Evolutionary conservation across 2,888 invertebrate species (phyloP).

Genomic region (Drosophila cognata): DNA sequence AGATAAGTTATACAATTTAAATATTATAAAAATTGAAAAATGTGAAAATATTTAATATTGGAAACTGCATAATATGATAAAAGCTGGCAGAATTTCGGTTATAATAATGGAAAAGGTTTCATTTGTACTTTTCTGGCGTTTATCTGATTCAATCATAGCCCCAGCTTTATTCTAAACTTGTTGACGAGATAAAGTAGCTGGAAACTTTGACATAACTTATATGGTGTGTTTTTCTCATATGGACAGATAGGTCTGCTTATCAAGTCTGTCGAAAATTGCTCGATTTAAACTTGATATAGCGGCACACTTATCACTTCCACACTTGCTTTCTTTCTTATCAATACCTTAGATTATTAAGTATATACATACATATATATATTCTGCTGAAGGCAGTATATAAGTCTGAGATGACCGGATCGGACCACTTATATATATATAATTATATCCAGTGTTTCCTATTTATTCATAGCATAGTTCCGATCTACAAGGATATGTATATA

Average conservation of each 20-base stretch:
- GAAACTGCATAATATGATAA: neutral
- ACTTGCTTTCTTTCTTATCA: slow-evolving; percentile 4
- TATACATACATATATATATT: neutral
- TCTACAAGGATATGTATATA: neutral
- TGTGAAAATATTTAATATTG: neutral
- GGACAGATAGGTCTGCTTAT: neutral
- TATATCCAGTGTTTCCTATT: neutral
- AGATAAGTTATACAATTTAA: neutral
- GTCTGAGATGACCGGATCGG: neutral
- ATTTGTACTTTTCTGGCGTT: neutral
- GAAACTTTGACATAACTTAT: neutral
- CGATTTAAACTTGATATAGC: neutral
- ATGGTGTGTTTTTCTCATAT: neutral
- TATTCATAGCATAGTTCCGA: neutral
- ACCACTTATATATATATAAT: neutral
- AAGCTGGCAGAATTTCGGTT: fast-evolving
- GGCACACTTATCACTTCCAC: neutral
- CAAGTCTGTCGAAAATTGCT: neutral
- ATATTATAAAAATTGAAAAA: neutral
- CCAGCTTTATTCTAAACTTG: neutral
- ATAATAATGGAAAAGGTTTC: neutral
- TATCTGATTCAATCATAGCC: neutral
- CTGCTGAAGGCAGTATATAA: neutral
- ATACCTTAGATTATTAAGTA: neutral
- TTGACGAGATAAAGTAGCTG: neutral